A percentile compares a stretch with the other conserved stretches of the same genome.
phyloP scores from a whole-genome alignment of 2,797 vertebrate species.

The Muscicapa comitata region DNA sequence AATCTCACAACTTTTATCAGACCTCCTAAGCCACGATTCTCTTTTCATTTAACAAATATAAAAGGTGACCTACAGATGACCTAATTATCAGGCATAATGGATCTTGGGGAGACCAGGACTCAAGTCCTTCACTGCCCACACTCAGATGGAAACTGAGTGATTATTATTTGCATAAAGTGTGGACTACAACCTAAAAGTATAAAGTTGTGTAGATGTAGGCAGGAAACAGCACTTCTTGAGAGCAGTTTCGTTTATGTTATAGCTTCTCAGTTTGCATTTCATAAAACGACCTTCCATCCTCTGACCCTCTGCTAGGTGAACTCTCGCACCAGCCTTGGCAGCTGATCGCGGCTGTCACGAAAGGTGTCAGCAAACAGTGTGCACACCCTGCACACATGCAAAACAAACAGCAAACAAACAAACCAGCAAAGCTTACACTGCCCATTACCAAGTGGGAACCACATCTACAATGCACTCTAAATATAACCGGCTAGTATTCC shows the following conservation, averaged over 20 bases:
- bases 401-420: too few species aligned
- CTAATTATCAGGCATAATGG: background rate
- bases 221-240: background rate
- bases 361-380: constrained; percentile 37
- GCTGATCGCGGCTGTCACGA: constrained; percentile 24
- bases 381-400: background rate
- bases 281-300: background rate
- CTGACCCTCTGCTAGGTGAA: background rate
- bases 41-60: background rate
- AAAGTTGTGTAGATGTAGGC: background rate
- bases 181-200: background rate
- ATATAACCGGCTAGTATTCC: background rate
- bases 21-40: background rate
- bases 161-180: background rate
- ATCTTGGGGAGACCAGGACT: background rate
- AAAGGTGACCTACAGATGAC: background rate
- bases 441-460: background rate
- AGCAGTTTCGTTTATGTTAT: constrained; percentile 10
- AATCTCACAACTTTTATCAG: background rate
- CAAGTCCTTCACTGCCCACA: background rate
- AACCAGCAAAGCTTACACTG: background rate
- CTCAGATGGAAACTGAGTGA: background rate
- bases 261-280: constrained; percentile 41
- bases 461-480: background rate
- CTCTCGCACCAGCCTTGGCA: background rate